A percentile compares a stretch with the other conserved stretches of the same genome.
Evolutionary conservation across 92 coral and sea anemone genomes (phyloP).

Genomic region (Galaxea fascicularis): DNA sequence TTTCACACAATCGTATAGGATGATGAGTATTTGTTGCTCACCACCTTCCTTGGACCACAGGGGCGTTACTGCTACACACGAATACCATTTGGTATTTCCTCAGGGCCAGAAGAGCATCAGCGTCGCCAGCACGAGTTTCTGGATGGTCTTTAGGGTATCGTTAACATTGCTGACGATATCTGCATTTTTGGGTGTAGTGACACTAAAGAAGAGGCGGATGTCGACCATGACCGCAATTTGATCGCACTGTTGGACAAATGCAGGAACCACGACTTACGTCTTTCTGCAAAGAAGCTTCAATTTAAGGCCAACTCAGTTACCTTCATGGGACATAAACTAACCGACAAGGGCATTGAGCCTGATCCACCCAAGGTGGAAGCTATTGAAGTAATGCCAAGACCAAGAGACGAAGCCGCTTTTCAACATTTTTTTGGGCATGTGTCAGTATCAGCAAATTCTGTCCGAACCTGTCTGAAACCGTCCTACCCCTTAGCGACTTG

Average conservation of each 20-base stretch:
- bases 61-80: slow-evolving; percentile 43
- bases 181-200: slow-evolving; percentile 58
- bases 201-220: slow-evolving; percentile 26
- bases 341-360: slow-evolving; percentile 47
- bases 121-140: slow-evolving; percentile 49
- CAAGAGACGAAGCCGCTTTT: slow-evolving; percentile 23
- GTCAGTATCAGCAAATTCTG: slow-evolving; percentile 50
- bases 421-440: slow-evolving; percentile 55
- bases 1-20: slow-evolving; percentile 45
- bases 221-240: slow-evolving; percentile 36
- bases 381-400: slow-evolving; percentile 45
- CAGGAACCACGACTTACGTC: slow-evolving; percentile 37
- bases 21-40: slow-evolving; percentile 23
- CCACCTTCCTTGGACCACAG: slow-evolving; percentile 31
- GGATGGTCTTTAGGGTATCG: slow-evolving; percentile 16
- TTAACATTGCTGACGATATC: slow-evolving; percentile 52
- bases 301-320: slow-evolving; percentile 33
- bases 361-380: slow-evolving; percentile 47
- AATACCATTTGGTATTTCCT: slow-evolving; percentile 56
- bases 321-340: slow-evolving; percentile 55
- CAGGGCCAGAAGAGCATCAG: slow-evolving; percentile 53
- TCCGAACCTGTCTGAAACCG: slow-evolving; percentile 16
- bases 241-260: slow-evolving; percentile 23
- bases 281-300: slow-evolving; percentile 57
- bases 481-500: slow-evolving; percentile 46